These are phyloP conservation scores for Gobiocypris rarus DNA, from an alignment of 2,113 vertebrate species.

Conservation along the genomic window DNA sequence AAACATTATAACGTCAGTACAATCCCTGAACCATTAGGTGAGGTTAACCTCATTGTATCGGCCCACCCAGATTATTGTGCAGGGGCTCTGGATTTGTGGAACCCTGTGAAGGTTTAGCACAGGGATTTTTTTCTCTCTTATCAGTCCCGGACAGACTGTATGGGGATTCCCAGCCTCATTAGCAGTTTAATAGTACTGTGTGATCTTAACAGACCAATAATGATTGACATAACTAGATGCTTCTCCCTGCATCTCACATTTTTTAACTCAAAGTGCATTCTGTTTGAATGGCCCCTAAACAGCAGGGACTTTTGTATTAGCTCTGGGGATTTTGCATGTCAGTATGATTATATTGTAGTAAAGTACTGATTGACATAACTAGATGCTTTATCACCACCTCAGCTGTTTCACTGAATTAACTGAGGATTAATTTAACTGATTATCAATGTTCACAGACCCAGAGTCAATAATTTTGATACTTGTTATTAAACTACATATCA, in stretches of 20 bases:
- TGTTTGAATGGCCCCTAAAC: too few species aligned
- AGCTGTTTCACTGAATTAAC: conserved; percentile 5
- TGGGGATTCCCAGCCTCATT: conserved; percentile 30
- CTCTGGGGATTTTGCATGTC: too few species aligned
- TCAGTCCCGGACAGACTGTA: conserved; percentile 53
- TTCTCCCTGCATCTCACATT: too few species aligned
- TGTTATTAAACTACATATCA: not conserved
- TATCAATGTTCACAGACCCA: not conserved
- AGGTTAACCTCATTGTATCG: not conserved
- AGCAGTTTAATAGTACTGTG: conserved; percentile 36
- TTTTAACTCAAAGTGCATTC: too few species aligned
- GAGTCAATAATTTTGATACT: not conserved
- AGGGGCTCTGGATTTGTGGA: not conserved
- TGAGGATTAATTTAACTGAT: conserved; percentile 12
- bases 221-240: conserved; percentile 60
- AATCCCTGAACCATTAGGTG: not conserved
- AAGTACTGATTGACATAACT: conserved; percentile 62
- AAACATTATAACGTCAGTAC: not conserved
- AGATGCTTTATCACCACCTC: conserved; percentile 42
- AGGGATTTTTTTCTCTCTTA: conserved; percentile 48
- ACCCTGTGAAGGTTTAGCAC: not conserved
- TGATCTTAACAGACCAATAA: conserved; percentile 31
- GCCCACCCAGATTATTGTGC: not conserved
- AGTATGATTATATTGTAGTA: too few species aligned
- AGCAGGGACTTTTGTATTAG: too few species aligned